These are phyloP conservation scores for Botrylloides violaceus DNA, from an alignment of 23 tunicate genomes.

Conservation along the genomic window DNA sequence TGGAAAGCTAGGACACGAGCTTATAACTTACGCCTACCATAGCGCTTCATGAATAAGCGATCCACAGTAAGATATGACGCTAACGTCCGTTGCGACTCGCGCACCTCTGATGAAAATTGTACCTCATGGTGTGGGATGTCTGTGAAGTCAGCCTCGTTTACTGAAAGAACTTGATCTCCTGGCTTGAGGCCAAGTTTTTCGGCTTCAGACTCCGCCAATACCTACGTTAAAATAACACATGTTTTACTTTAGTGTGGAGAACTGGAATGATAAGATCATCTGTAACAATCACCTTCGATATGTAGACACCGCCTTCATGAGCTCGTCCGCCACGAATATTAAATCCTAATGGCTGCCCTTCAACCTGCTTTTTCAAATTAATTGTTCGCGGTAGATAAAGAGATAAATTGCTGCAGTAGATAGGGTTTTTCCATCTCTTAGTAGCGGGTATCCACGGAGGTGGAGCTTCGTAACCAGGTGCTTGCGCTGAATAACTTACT, in stretches of 20 bases:
- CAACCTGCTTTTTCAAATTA: conserved; percentile 18
- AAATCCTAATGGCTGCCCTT: conserved; percentile 57
- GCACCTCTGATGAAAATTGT: too few species aligned
- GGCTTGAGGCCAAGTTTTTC: conserved; percentile 81
- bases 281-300: conserved; percentile 47
- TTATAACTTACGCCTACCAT: too few species aligned
- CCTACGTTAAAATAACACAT: conserved; percentile 33
- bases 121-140: conserved; percentile 68
- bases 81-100: too few species aligned
- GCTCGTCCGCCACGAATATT: conserved; percentile 73
- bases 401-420: conserved; percentile 66
- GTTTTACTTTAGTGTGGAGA: too few species aligned
- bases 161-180: conserved; percentile 63
- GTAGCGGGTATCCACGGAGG: conserved; percentile 81
- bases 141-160: conserved; percentile 41
- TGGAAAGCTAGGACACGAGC: too few species aligned
- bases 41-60: too few species aligned
- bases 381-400: conserved; percentile 57
- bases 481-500: background rate
- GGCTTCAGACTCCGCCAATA: conserved; percentile 60
- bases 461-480: conserved; percentile 68
- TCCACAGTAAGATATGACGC: too few species aligned
- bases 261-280: too few species aligned
- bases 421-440: conserved; percentile 57
- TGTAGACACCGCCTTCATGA: conserved; percentile 78